Evolutionary conservation across 2,797 vertebrate species (phyloP), one percentile per base, ranked within the genome.

Genomic region (Enteromius paludinosus): DNA sequence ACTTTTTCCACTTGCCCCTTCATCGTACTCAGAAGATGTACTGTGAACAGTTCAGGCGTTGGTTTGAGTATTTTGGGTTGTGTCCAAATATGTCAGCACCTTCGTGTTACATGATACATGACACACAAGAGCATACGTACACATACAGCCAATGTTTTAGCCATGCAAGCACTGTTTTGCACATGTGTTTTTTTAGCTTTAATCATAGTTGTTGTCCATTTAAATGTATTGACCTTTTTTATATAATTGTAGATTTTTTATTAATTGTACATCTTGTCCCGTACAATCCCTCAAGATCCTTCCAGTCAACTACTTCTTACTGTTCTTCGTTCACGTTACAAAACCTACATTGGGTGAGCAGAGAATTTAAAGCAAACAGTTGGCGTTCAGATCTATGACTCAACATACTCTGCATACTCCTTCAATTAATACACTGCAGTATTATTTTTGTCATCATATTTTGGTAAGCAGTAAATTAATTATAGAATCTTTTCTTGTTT

Each of bases 111-210:
- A n/a, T 88, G 87, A 86, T 41, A 41, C 73, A 79, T 75, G 47
- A 85, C 81, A 90, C 87, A 88, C 66, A 72, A 65, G 10, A n/a
- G 47, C 20, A 70, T n/a, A 68, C 47, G 25, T 68, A 74, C 61
- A 59, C 47, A 73, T 49, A 45, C 41, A 61, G 56, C 38, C 35
- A 62, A 54, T 14, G 47, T 47, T 64, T 78, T 47, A 78, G 25
- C 20, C 4, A 17, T 78, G 28, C 30, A 28, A 35, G 41, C 11
- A 47, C 25, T 47, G 17, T 49, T 78, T 64, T 33, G 43, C 6
- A 78, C 38, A 62, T 10, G n/a, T 61, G 54, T n/a, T 17, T 23
- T 74, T 5, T 10, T 41, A 10, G 30, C 49, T 23, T 4, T 15
- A 45, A n/a, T 45, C n/a, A 69, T 54, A 52, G 15, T 35, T 59